Percentiles rank a stretch among this genome's conserved stretches.
Conservation (phyloP, 1,140 invertebrate genomes). For the Microplitis demolitor region DNA sequence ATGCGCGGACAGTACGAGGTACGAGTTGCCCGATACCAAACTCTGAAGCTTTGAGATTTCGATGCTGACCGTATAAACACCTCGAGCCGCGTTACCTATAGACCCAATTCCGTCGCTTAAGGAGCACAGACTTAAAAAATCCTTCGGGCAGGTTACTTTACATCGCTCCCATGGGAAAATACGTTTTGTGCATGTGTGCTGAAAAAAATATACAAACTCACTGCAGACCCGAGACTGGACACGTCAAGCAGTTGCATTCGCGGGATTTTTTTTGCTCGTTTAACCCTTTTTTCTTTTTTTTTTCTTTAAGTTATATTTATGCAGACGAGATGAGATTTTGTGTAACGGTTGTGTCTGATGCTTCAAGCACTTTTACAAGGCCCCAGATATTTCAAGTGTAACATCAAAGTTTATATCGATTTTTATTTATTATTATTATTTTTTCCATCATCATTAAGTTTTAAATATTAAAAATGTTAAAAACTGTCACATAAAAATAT, state of each 20-base stretch:
- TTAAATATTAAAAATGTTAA: no score
- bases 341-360: neutral
- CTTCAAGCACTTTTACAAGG: conserved; percentile 1
- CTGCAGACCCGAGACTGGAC: no score
- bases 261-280: neutral
- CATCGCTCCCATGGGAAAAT: no score
- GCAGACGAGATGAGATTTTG: no score
- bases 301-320: no score
- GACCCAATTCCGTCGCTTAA: conserved; percentile 40
- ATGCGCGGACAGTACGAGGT: conserved; percentile 19
- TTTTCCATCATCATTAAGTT: no score
- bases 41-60: neutral
- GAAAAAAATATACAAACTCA: neutral
- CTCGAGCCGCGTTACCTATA: conserved; percentile 37
- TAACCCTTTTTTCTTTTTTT: neutral
- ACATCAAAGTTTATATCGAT: neutral
- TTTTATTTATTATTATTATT: no score
- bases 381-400: neutral
- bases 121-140: conserved; percentile 22
- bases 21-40: neutral
- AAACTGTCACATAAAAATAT: no score
- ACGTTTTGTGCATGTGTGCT: neutral
- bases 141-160: no score
- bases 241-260: neutral
- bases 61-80: neutral